Evolutionary conservation across 2,113 vertebrate genomes (phyloP).

Genomic region (Ameiurus melas): DNA sequence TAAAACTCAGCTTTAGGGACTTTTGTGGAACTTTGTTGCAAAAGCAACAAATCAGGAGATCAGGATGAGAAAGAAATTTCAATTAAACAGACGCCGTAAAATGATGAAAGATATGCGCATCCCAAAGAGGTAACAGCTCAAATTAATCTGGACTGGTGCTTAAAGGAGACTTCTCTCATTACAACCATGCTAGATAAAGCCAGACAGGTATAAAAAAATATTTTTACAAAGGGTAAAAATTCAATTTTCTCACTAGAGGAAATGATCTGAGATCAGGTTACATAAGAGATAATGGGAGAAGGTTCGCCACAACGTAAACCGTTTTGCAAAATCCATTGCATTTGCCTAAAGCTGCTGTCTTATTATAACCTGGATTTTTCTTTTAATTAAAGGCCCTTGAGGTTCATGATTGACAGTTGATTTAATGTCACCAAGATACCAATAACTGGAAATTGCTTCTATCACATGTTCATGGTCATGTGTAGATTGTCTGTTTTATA

Average conservation of each 20-base stretch:
- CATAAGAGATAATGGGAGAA: constrained; percentile 52
- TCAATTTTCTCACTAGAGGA: constrained; percentile 54
- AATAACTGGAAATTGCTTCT: constrained; percentile 42
- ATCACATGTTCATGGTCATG: constrained; percentile 36
- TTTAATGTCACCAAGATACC: constrained; percentile 49
- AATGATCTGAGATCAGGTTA: constrained; percentile 58
- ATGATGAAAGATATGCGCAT: constrained; percentile 36
- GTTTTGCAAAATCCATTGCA: constrained; percentile 52
- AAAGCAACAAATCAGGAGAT: constrained; percentile 49
- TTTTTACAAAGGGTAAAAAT: constrained; percentile 45
- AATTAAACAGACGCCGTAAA: constrained; percentile 50
- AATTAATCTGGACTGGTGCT: constrained; percentile 43
- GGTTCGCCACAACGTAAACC: constrained; percentile 52
- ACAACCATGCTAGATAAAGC: constrained; percentile 53
- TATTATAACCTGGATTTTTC: constrained; percentile 49
- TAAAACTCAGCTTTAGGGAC: constrained; percentile 37
- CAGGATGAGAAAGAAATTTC: constrained; percentile 49
- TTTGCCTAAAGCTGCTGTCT: constrained; percentile 50
- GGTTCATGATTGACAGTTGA: constrained; percentile 50
- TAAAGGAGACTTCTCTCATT: constrained; percentile 50
- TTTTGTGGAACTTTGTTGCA: constrained; percentile 42
- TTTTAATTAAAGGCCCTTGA: constrained; percentile 63
- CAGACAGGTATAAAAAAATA: constrained; percentile 44
- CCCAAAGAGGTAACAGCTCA: constrained; percentile 39
- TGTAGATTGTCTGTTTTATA: constrained; percentile 39